Percentiles rank a stretch among this genome's conserved stretches.
Evolutionary conservation across 2,797 vertebrate genomes (phyloP).

Genomic region (Fistularia tabacaria): DNA sequence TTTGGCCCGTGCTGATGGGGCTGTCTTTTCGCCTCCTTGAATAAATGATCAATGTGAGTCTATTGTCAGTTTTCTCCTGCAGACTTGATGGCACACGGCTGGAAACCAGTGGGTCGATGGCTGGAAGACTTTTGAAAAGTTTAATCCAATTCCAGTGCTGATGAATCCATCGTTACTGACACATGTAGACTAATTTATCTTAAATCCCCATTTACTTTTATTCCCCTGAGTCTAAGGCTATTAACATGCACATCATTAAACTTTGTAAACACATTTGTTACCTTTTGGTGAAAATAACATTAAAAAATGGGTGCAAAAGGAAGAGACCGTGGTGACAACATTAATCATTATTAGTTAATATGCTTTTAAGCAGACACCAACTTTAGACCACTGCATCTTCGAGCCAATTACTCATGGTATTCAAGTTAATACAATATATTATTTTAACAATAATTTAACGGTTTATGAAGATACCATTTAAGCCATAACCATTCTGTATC

Average conservation of each 20-base stretch:
- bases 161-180: slow-evolving; percentile 14
- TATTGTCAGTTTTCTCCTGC: slow-evolving; percentile 33
- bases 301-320: too few species aligned
- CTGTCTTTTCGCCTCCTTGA: slow-evolving; percentile 23
- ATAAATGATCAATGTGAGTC: slow-evolving; percentile 46
- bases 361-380: too few species aligned
- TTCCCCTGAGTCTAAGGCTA: slow-evolving; percentile 1
- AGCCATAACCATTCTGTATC: too few species aligned
- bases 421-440: too few species aligned
- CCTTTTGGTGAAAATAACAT: slow-evolving; percentile 2
- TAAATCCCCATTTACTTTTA: slow-evolving; percentile 3
- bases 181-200: slow-evolving; percentile 5
- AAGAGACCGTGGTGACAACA: too few species aligned
- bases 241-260: not conserved
- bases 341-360: too few species aligned
- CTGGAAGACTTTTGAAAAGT: slow-evolving; percentile 15
- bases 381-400: too few species aligned
- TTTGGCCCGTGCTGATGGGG: slow-evolving; percentile 39
- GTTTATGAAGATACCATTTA: too few species aligned
- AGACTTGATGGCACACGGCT: slow-evolving; percentile 22
- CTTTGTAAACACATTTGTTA: slow-evolving; percentile 3
- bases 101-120: slow-evolving; percentile 19
- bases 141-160: slow-evolving; percentile 13
- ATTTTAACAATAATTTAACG: too few species aligned
- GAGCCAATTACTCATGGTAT: too few species aligned